phyloP scores from a whole-genome alignment of 2,797 vertebrate species.

The Spinus olivaceus region DNA sequence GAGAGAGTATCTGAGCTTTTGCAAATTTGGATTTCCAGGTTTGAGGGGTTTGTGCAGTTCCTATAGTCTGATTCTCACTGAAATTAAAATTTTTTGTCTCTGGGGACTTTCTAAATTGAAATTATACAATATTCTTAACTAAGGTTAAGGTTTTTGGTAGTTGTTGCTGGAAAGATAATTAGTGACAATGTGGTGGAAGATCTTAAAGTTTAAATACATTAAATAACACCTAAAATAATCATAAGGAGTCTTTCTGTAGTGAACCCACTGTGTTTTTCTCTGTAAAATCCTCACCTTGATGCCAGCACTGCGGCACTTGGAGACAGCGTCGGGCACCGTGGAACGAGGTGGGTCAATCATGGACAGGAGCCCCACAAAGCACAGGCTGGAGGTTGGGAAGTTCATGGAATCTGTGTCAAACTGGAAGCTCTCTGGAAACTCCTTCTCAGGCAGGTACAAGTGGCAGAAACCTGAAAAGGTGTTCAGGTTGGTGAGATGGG shows the following conservation, averaged over 20 bases:
- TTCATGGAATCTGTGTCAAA: conserved; percentile 78
- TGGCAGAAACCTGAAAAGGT: conserved; percentile 78
- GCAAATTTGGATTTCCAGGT: background rate
- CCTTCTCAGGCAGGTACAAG: conserved; percentile 72
- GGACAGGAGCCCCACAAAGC: conserved; percentile 81
- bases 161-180: background rate
- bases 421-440: conserved; percentile 73
- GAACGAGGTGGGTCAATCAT: conserved; percentile 82
- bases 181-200: accelerated
- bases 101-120: background rate
- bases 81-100: background rate
- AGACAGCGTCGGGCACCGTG: conserved; percentile 79
- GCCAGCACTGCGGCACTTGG: conserved; percentile 80
- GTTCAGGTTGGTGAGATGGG: background rate
- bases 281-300: conserved; percentile 72
- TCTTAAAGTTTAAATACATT: background rate
- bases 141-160: accelerated
- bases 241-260: background rate
- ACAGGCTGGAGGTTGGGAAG: conserved; percentile 77
- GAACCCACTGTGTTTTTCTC: background rate
- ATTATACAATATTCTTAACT: background rate
- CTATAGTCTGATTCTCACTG: background rate
- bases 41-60: background rate
- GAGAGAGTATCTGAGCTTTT: background rate
- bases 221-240: background rate